Evolutionary conservation across 2,797 vertebrate species (phyloP).

Genomic region (Jordanella pulchra): DNA sequence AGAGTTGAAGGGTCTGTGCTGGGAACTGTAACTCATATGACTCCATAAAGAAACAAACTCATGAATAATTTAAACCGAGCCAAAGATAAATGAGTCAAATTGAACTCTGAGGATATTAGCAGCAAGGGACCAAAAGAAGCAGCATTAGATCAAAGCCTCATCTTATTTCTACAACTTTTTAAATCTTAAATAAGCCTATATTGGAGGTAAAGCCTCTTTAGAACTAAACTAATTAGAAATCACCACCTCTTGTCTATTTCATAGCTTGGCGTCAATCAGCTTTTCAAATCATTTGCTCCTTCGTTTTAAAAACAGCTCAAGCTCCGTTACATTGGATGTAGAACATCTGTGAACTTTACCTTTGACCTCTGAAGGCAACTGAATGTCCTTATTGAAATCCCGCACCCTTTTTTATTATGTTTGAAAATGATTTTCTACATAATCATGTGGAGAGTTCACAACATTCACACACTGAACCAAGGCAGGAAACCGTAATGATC

Average conservation of each 20-base stretch:
- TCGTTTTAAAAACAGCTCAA: not conserved
- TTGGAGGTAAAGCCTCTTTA: not conserved
- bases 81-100: conserved; percentile 18
- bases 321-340: not conserved
- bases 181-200: not conserved
- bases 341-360: not conserved
- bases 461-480: not conserved
- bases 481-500: not conserved
- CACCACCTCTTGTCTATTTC: no score
- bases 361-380: not conserved
- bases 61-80: conserved; percentile 44
- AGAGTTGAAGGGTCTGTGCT: conserved; percentile 35
- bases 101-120: not conserved
- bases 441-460: not conserved
- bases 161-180: not conserved
- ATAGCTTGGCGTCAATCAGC: not conserved
- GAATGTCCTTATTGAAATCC: no score
- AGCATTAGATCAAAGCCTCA: not conserved
- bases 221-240: not conserved
- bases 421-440: no score
- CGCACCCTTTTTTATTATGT: no score
- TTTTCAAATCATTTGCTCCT: not conserved
- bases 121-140: conserved; percentile 1
- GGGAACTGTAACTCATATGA: conserved; percentile 46
- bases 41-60: conserved; percentile 29